These are phyloP conservation scores for Asobara japonica DNA, from an alignment of 1,140 invertebrate species.

Conservation along the genomic window DNA sequence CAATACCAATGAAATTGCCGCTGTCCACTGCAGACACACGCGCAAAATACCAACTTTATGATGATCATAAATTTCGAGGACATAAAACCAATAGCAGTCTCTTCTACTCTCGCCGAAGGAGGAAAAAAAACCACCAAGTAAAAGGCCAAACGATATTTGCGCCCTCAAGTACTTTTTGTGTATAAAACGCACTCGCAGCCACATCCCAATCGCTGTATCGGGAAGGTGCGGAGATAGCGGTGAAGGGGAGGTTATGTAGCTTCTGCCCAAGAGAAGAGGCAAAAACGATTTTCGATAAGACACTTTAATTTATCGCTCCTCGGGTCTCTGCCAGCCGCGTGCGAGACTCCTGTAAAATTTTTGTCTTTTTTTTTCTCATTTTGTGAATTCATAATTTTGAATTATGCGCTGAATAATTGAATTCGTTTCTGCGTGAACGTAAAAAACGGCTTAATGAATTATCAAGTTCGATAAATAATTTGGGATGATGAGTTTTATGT, in stretches of 20 bases:
- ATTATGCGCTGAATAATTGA: not conserved
- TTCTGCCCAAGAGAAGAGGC: constrained; percentile 40
- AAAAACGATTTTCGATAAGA: constrained; percentile 58
- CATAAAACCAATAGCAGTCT: constrained; percentile 7
- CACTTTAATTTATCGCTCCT: constrained; percentile 57
- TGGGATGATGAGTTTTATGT: too few relatives aligned
- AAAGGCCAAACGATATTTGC: not conserved
- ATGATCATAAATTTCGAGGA: constrained; percentile 5
- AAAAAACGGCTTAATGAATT: too few relatives aligned
- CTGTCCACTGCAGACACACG: not conserved
- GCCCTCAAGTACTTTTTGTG: constrained; percentile 5
- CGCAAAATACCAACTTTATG: constrained; percentile 3
- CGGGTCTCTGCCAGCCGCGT: constrained; percentile 47
- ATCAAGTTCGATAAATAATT: too few relatives aligned
- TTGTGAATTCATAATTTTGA: constrained; percentile 1
- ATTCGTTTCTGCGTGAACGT: not conserved
- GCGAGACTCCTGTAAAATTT: not conserved
- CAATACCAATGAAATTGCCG: too few relatives aligned
- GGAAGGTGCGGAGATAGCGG: not conserved
- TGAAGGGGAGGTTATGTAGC: constrained; percentile 26
- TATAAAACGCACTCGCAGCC: constrained; percentile 2
- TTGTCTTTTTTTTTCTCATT: not conserved
- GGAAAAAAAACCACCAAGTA: not conserved
- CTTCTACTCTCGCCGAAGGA: not conserved
- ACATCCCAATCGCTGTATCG: not conserved